These are phyloP conservation scores for Propithecus perrieri DNA, from an alignment of 2,797 vertebrate genomes.

Conservation along the genomic window DNA sequence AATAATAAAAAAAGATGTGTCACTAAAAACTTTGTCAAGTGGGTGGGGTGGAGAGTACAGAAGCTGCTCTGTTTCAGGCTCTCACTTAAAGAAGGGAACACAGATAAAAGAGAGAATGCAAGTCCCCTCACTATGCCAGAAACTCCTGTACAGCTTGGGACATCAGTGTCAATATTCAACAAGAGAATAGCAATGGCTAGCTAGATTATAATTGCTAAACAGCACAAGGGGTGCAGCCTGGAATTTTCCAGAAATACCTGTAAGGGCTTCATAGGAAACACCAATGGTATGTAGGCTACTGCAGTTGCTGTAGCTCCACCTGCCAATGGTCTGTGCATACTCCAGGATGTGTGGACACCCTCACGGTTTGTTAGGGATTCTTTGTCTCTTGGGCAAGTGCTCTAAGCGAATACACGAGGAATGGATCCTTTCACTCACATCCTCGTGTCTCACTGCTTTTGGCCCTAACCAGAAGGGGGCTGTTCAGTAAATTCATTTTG, in stretches of 20 bases:
- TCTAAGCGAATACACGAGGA: background rate
- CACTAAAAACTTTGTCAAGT: background rate
- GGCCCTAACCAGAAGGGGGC: background rate
- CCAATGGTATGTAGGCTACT: background rate
- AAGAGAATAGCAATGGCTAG: background rate
- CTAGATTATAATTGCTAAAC: background rate
- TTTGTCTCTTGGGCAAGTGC: background rate
- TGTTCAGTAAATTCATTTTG: background rate
- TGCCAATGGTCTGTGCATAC: background rate
- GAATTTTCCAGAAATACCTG: background rate
- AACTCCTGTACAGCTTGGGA: background rate
- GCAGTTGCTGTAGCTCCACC: accelerated
- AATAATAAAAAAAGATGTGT: background rate
- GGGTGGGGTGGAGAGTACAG: background rate
- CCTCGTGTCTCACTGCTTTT: background rate
- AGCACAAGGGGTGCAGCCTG: background rate
- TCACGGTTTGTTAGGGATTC: background rate
- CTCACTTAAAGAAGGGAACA: background rate
- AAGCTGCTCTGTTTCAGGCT: background rate
- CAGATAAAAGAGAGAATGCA: background rate
- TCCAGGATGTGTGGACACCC: too few species aligned
- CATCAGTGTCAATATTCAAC: background rate
- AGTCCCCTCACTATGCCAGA: background rate
- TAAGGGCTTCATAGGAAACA: background rate
- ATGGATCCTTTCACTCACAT: background rate